Conservation (phyloP, 2,888 invertebrate species). For the Osedax frankpressi region DNA sequence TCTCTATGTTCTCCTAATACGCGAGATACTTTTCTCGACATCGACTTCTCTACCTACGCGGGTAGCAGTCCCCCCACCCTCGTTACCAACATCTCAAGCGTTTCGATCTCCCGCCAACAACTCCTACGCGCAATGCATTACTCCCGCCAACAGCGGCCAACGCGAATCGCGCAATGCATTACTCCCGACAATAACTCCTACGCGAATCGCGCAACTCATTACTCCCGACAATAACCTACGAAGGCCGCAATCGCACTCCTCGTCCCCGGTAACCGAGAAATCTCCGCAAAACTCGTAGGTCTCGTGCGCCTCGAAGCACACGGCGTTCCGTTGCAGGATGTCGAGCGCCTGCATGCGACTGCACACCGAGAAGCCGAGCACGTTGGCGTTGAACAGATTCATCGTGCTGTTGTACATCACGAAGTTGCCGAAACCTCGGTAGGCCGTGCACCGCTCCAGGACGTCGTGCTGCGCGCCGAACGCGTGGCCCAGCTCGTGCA, state of each 20-base stretch:
- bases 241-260: conserved; percentile 9
- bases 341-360: not conserved
- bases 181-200: too few species aligned
- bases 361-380: conserved; percentile 4
- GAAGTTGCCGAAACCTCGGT: not conserved
- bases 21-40: too few species aligned
- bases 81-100: too few species aligned
- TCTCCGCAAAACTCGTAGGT: not conserved
- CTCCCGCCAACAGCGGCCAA: too few species aligned
- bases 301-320: not conserved
- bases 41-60: too few species aligned
- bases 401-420: not conserved
- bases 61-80: too few species aligned
- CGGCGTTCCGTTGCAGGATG: not conserved
- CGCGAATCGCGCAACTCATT: too few species aligned
- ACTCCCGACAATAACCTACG: too few species aligned
- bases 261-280: not conserved
- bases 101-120: too few species aligned
- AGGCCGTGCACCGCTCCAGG: not conserved
- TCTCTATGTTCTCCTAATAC: too few species aligned
- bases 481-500: conserved; percentile 5
- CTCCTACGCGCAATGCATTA: too few species aligned
- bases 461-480: not conserved
- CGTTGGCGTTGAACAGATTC: not conserved
- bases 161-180: too few species aligned